Evolutionary conservation across 2,797 vertebrate species (phyloP).

Genomic region (Mus spretus): DNA sequence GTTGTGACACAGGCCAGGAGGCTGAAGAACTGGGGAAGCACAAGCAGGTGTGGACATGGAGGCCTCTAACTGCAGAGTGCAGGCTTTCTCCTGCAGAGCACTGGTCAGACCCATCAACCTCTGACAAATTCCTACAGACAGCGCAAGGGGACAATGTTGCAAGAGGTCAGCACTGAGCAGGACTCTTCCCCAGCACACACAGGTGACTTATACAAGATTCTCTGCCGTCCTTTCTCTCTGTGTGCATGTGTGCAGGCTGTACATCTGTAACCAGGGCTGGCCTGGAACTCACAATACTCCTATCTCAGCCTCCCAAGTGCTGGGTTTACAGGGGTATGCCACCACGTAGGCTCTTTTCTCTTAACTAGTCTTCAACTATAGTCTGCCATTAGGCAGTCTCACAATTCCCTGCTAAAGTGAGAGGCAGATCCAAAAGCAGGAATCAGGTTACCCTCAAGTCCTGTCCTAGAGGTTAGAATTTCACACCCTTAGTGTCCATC

Average conservation of each 20-base stretch:
- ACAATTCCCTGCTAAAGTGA: not conserved
- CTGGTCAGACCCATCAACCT: not conserved
- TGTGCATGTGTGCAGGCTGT: not conserved
- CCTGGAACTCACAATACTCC: not conserved
- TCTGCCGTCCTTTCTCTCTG: not conserved
- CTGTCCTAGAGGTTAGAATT: not conserved
- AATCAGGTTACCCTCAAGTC: not conserved
- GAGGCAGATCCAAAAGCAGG: slow-evolving; percentile 32
- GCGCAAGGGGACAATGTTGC: not conserved
- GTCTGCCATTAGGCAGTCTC: not conserved
- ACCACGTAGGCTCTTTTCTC: not conserved
- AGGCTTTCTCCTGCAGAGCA: not conserved
- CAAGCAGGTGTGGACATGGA: not conserved
- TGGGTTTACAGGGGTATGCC: not conserved
- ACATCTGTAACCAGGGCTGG: not conserved
- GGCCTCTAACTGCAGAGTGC: not conserved
- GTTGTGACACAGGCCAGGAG: not conserved
- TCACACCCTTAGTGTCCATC: not conserved
- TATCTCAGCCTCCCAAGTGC: not conserved
- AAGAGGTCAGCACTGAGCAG: not conserved
- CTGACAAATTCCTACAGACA: not conserved
- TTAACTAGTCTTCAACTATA: not conserved
- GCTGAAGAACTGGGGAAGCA: not conserved
- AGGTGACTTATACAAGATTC: not conserved
- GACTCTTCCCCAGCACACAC: not conserved